A percentile compares a stretch with the other conserved stretches of the same genome.
These are phyloP conservation scores for Brachypalpus laphriformis DNA, from an alignment of 2,888 invertebrate species.

Conservation along the genomic window DNA sequence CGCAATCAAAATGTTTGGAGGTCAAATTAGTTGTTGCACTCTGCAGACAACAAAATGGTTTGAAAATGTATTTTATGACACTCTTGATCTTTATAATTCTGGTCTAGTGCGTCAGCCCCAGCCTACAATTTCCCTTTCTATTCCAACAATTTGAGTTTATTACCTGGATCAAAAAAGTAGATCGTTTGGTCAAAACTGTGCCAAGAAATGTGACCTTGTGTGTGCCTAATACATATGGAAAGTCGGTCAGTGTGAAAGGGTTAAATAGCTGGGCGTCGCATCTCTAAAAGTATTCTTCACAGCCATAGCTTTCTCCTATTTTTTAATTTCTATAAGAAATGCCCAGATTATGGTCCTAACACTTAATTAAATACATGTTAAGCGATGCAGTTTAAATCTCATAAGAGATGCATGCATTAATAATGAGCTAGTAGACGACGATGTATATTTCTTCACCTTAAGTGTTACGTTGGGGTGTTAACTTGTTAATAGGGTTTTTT, in stretches of 20 bases:
- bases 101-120: not conserved
- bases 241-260: not conserved
- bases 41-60: not conserved
- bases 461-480: not conserved
- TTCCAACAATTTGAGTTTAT: not conserved
- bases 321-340: not conserved
- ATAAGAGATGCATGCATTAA: not conserved
- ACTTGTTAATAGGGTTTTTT: not conserved
- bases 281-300: not conserved
- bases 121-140: not conserved
- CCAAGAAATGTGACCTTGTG: constrained; percentile 2
- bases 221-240: not conserved
- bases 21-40: constrained; percentile 5
- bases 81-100: not conserved
- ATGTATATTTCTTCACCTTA: not conserved
- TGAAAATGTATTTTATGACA: not conserved
- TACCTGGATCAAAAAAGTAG: not conserved
- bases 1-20: constrained; percentile 5
- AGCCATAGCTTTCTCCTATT: constrained; percentile 8
- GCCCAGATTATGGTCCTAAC: not conserved
- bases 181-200: not conserved
- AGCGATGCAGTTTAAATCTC: not conserved
- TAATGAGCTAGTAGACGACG: not conserved
- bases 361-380: constrained; percentile 6
- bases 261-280: not conserved